Conservation (phyloP, 2,113 vertebrate genomes). For the Prionailurus bengalensis region DNA sequence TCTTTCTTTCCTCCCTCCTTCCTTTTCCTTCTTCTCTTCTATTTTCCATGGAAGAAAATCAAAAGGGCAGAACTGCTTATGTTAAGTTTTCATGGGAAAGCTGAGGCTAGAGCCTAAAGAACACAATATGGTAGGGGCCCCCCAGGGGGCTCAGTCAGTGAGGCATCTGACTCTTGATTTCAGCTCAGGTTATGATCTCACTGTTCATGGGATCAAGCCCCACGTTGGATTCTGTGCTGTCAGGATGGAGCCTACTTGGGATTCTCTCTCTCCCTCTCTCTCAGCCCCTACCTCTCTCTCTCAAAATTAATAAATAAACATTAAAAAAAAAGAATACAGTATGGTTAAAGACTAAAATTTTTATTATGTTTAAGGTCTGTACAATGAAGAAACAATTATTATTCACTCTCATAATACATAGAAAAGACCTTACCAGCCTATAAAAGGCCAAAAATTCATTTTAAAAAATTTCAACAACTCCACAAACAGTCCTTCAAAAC, state of each 20-base stretch:
- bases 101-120: not conserved
- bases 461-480: not conserved
- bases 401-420: not conserved
- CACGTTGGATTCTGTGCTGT: no score
- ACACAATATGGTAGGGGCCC: not conserved
- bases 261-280: no score
- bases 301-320: no score
- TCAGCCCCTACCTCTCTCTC: no score
- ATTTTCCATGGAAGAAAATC: constrained; percentile 30
- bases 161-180: no score
- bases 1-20: not conserved
- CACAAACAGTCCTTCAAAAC: not conserved
- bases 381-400: not conserved
- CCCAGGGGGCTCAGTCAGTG: no score
- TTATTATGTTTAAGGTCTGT: not conserved
- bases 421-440: not conserved
- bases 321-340: constrained; percentile 1
- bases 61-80: not conserved
- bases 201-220: no score
- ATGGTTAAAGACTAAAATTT: constrained; percentile 17
- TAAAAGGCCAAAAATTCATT: constrained; percentile 50
- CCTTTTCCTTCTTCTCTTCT: not conserved
- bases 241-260: no score
- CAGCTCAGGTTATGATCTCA: no score
- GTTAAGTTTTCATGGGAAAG: constrained; percentile 32